Percentiles rank a stretch among this genome's conserved stretches.
Evolutionary conservation across 2,888 invertebrate genomes (phyloP).

Genomic region (Amiota minor): DNA sequence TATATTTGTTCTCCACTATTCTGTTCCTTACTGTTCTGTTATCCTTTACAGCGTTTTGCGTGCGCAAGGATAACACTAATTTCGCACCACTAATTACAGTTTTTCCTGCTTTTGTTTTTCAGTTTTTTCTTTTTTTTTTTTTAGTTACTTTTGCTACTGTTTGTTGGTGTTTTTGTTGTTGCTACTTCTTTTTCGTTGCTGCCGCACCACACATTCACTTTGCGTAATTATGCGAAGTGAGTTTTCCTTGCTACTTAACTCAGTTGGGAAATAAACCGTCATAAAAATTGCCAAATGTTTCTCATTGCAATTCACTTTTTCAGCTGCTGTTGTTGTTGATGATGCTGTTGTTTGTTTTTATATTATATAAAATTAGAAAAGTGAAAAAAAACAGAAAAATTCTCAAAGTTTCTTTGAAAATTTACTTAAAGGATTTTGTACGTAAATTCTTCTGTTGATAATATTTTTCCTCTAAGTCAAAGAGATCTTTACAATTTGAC

Average conservation of each 20-base stretch:
- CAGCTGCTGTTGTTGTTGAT: background rate
- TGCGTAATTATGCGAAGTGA: slow-evolving; percentile 57
- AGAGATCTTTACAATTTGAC: no score
- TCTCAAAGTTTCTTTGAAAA: no score
- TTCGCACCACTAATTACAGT: slow-evolving; percentile 66
- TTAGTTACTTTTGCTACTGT: background rate
- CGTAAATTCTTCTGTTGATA: no score
- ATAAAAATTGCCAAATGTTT: slow-evolving; percentile 15
- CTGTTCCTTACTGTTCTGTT: background rate
- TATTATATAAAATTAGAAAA: no score
- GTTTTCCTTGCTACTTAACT: slow-evolving; percentile 60
- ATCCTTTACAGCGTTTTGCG: slow-evolving; percentile 38
- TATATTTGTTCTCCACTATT: background rate
- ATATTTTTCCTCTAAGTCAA: no score
- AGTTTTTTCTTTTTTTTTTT: background rate
- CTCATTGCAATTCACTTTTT: background rate
- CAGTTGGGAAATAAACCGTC: slow-evolving; percentile 55
- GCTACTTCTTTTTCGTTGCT: slow-evolving; percentile 5
- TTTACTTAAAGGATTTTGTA: no score
- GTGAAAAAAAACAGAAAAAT: no score
- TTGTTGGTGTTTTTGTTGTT: background rate
- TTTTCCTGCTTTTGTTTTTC: slow-evolving; percentile 35
- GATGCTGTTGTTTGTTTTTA: background rate
- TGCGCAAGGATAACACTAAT: slow-evolving; percentile 59
- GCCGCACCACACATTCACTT: slow-evolving; percentile 37